phyloP scores from a whole-genome alignment of 2,888 invertebrate genomes.

The Drosophila mimetica region DNA sequence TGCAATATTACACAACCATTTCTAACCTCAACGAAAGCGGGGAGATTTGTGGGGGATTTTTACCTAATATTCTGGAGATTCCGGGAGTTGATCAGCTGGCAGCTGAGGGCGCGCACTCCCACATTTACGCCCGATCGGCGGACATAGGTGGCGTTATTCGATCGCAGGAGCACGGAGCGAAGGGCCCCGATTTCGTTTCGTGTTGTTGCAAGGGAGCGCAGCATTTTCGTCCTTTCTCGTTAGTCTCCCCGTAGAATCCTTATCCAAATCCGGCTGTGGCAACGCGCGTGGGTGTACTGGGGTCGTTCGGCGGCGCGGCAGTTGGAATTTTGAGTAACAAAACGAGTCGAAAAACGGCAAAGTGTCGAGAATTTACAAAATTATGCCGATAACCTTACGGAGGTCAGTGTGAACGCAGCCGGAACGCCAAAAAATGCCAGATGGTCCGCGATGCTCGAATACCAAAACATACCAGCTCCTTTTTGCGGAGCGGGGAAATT shows the following conservation, averaged over 20 bases:
- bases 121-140: slow-evolving; percentile 74
- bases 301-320: slow-evolving; percentile 14
- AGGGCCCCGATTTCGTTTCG: slow-evolving; percentile 87
- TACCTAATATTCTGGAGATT: slow-evolving; percentile 78
- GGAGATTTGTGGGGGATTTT: slow-evolving; percentile 2
- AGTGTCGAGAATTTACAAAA: slow-evolving; percentile 48
- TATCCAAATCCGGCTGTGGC: slow-evolving; percentile 7
- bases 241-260: slow-evolving; percentile 6
- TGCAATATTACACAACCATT: slow-evolving; percentile 84
- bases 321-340: slow-evolving; percentile 50
- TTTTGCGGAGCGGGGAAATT: not conserved
- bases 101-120: slow-evolving; percentile 74
- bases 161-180: slow-evolving; percentile 87
- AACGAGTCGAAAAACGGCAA: slow-evolving; percentile 33
- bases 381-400: slow-evolving; percentile 67
- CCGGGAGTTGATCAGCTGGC: slow-evolving; percentile 56
- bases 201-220: slow-evolving; percentile 89
- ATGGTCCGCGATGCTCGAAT: not conserved
- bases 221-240: slow-evolving; percentile 85
- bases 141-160: slow-evolving; percentile 66
- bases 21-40: slow-evolving; percentile 82
- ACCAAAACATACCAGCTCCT: slow-evolving; percentile 3
- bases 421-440: slow-evolving; percentile 19
- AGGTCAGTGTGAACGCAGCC: slow-evolving; percentile 22
- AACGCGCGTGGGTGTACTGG: slow-evolving; percentile 4